phyloP scores from a whole-genome alignment of 92 coral and sea anemone species.

The Epizoanthus ramosus region DNA sequence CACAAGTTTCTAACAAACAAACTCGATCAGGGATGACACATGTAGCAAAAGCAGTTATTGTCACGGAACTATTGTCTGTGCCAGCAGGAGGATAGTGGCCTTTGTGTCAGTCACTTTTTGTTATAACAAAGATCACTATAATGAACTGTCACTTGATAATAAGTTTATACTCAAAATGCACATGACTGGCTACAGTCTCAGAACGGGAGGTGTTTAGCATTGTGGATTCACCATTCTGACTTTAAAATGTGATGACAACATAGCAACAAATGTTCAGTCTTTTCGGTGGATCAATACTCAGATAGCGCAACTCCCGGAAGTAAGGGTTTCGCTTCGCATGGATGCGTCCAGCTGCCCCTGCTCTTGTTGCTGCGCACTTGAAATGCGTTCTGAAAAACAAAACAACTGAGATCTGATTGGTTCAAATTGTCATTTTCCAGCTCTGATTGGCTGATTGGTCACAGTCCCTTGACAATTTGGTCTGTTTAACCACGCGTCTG shows the following conservation, averaged over 20 bases:
- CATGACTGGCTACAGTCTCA: too few relatives aligned
- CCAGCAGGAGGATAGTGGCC: neutral
- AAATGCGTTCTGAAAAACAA: conserved; percentile 32
- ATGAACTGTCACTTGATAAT: neutral
- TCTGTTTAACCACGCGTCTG: conserved; percentile 71
- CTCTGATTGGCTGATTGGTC: conserved; percentile 48
- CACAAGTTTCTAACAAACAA: too few relatives aligned
- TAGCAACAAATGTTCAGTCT: neutral
- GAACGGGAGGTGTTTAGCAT: too few relatives aligned
- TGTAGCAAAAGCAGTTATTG: neutral
- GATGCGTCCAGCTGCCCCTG: conserved; percentile 38
- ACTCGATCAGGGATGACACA: neutral
- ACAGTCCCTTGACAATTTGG: conserved; percentile 64
- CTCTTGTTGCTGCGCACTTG: conserved; percentile 32
- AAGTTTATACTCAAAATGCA: neutral
- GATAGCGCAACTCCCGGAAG: neutral
- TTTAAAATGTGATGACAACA: neutral
- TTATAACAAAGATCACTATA: neutral
- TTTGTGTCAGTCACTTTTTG: neutral
- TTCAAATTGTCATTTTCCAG: neutral
- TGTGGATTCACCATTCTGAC: too few relatives aligned
- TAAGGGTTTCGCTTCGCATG: neutral
- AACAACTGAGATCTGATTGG: conserved; percentile 55
- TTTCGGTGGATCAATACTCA: neutral
- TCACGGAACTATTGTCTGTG: neutral